A percentile compares a stretch with the other conserved stretches of the same genome.
These are phyloP conservation scores for Frankliniella fusca DNA, from an alignment of 2,888 invertebrate genomes.

Conservation along the genomic window DNA sequence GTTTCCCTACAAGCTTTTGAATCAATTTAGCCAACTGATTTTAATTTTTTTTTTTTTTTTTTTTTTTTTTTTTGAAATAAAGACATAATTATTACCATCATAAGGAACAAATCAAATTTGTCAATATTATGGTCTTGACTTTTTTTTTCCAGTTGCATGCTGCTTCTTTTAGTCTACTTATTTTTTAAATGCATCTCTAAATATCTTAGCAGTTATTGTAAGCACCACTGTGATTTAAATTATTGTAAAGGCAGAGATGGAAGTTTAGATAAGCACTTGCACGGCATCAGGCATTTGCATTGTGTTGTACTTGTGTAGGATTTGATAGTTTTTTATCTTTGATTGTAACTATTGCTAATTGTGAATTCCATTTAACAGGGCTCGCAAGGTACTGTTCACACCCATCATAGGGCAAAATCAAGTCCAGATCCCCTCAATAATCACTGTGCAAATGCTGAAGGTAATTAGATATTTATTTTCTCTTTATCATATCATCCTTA, in stretches of 20 bases:
- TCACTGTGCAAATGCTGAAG: constrained; percentile 41
- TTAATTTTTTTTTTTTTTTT: no score
- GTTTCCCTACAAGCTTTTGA: neutral
- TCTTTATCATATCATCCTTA: constrained; percentile 16
- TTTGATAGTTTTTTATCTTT: constrained; percentile 14
- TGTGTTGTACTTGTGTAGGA: neutral
- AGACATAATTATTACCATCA: no score
- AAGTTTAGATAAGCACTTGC: neutral
- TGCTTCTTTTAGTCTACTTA: neutral
- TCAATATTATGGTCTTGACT: neutral
- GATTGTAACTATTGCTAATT: constrained; percentile 12
- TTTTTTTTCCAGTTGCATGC: neutral
- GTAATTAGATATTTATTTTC: constrained; percentile 35
- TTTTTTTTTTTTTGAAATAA: no score
- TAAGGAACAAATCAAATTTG: neutral
- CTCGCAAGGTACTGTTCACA: constrained; percentile 43
- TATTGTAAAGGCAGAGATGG: neutral
- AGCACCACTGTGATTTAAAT: neutral
- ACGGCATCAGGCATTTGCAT: constrained; percentile 13
- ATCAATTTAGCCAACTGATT: neutral
- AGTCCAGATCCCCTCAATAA: constrained; percentile 52
- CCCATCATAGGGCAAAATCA: constrained; percentile 62
- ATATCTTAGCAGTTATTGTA: neutral
- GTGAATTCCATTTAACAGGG: constrained; percentile 41
- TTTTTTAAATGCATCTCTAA: neutral